Base-by-base conservation (phyloP, 2,888 invertebrate genomes). In the Amiota mariae region DNA sequence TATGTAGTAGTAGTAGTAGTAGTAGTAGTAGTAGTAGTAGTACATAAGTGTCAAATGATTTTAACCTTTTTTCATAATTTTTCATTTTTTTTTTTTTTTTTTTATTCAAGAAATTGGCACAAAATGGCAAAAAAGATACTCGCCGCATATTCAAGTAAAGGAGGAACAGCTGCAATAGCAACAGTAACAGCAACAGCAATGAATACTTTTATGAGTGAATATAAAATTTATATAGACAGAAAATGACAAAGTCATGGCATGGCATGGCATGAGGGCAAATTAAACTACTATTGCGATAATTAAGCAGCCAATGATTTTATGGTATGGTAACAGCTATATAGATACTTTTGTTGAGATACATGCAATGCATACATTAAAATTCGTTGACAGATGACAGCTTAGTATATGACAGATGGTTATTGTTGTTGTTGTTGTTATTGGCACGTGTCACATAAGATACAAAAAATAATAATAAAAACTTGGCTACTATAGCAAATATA, bases 1-100 rank as follows among this genome's bases (percentile, higher is more conserved):
- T 12, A 36, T n/a, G 36, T 36, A 36, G 2, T 36, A 6, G 6
- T 0, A 36, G 36, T n/a, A 68, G 36, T 36, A 36, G 2, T 36
- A 6, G 6, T 0, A 36, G 36, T n/a, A 68, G n/a, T n/a, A 36
- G 36, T 36, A 36, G 2, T 36, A 6, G 6, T 0, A 36, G 36
- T n/a, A 68, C 54, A 71, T 76, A 78, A 78, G 78, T 80, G 85
- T 83, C 77, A 85, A 83, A 78, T 78, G 75, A 74, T 71, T 82
- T 79, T 75, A 83, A 83, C 85, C 85, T 80, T 76, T 79, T 85
- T 67, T 70, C 78, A 78, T 76, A 72, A 75, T 79, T 79, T 73
- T 68, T 66, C 59, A 46, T 63, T 36, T 36, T 36, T 36, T 36
- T 36, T 4, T 36, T 36, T 36, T 6, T 36, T 36, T 36, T 36